Base-by-base conservation (phyloP, 2,888 invertebrate genomes). In the Drosophila imparisetae region DNA sequence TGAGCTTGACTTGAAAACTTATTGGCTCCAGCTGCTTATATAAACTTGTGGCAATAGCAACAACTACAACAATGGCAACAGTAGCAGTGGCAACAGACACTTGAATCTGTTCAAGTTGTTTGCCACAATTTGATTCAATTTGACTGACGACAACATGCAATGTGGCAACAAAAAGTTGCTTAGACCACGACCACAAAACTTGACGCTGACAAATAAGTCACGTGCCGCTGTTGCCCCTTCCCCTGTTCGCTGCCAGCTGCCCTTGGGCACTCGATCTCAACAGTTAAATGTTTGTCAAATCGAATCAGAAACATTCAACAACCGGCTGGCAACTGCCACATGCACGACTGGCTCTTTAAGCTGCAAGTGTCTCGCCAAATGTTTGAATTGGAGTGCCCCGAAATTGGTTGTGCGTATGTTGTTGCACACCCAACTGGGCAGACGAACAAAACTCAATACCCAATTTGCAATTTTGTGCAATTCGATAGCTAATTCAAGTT, bases 41-140 rank as follows among this genome's bases (percentile, higher is more conserved):
- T 74, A 78, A 74, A 72, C 61, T 76, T 77, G 77, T 45, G 73
- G 64, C 78, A 62, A 30, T 38, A 60, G 27, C 59, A 62, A 59
- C 4, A 45, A 55, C 11, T 0, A 32, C 34, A 52, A 2, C 59
- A 58, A 30, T 29, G 34, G 11, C 38, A 60, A 30, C 38, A 45
- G 2, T 32, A 59, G 53, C 68, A 59, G 55, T 50, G 66, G 60
- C 72, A 55, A 72, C 72, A 55, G 68, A 70, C 71, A 82, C 75
- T 80, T 66, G 84, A 84, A 84, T 87, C 83, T 85, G 76, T 81
- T 74, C 86, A 81, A 83, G 81, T 85, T 87, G 81, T 73, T 75
- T 78, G 87, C 83, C 83, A 65, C 85, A 84, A 85, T 84, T 84
- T 81, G 83, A 84, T 84, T 84, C 86, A 84, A 87, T 84, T 84